Percentiles rank a stretch among this genome's conserved stretches.
These are phyloP conservation scores for Pogonomyrmex californicus DNA, from an alignment of 1,140 invertebrate species.

Conservation along the genomic window DNA sequence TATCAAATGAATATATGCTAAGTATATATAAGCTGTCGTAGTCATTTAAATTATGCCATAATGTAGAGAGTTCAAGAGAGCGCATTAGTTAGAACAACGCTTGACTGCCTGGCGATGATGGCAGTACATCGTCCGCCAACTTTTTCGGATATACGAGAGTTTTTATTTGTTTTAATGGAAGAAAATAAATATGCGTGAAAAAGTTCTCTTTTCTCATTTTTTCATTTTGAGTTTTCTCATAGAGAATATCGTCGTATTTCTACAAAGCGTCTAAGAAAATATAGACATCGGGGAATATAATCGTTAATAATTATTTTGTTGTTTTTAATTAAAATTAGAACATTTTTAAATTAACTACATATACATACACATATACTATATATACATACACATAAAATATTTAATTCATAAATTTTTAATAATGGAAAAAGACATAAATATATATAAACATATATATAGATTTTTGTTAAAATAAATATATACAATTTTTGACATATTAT, in stretches of 20 bases:
- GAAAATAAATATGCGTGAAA: conserved; percentile 50
- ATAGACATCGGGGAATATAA: background rate
- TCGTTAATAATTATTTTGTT: background rate
- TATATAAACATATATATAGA: too few relatives aligned
- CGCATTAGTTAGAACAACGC: conserved; percentile 45
- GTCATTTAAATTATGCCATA: conserved; percentile 32
- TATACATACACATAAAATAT: too few relatives aligned
- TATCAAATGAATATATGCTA: conserved; percentile 21
- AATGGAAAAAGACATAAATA: too few relatives aligned
- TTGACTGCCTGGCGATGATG: conserved; percentile 52
- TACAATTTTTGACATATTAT: too few relatives aligned
- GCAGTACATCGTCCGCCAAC: conserved; percentile 34
- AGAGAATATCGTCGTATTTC: conserved; percentile 18
- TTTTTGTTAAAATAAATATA: too few relatives aligned
- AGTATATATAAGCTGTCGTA: conserved; percentile 33
- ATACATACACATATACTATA: too few relatives aligned
- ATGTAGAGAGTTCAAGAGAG: conserved; percentile 14
- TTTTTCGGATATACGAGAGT: conserved; percentile 53
- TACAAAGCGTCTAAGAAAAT: background rate
- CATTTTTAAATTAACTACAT: too few relatives aligned
- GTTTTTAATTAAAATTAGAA: background rate
- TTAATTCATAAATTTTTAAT: too few relatives aligned
- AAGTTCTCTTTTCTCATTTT: conserved; percentile 30
- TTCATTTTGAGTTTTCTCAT: background rate
- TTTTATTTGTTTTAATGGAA: conserved; percentile 48